Evolutionary conservation across 2,888 invertebrate genomes (phyloP).

Genomic region (Nomada hirtipes): DNA sequence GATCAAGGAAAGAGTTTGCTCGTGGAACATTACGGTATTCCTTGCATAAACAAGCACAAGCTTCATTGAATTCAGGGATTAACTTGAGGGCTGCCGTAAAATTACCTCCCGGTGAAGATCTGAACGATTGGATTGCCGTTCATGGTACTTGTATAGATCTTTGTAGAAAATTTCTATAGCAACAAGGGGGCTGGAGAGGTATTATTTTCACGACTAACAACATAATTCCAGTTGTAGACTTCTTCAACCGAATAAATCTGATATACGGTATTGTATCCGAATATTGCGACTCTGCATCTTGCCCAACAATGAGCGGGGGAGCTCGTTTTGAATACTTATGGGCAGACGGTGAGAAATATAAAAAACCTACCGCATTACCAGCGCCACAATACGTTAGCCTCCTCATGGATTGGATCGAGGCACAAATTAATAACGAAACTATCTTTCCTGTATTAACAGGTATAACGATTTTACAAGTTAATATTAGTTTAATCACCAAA

Average conservation of each 20-base stretch:
- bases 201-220: conserved; percentile 1
- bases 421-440: conserved; percentile 94
- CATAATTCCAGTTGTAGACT: conserved; percentile 91
- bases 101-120: conserved; percentile 92
- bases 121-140: conserved; percentile 97
- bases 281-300: conserved; percentile 92
- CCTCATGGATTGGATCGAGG: conserved; percentile 96
- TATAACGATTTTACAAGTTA: conserved; percentile 69
- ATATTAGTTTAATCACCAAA: no score
- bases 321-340: conserved; percentile 95
- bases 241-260: conserved; percentile 96
- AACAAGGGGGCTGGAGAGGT: background rate
- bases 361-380: conserved; percentile 92
- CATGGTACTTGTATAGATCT: conserved; percentile 88
- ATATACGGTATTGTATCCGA: conserved; percentile 96
- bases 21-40: conserved; percentile 95
- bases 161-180: background rate
- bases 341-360: conserved; percentile 93
- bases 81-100: conserved; percentile 93
- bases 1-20: conserved; percentile 94
- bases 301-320: conserved; percentile 96
- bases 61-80: conserved; percentile 94
- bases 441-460: conserved; percentile 93
- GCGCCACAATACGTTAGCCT: conserved; percentile 93
- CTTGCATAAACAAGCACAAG: conserved; percentile 95